These are phyloP conservation scores for Stichodactyla helianthus DNA, from an alignment of 64 coral and sea anemone genomes.

Conservation along the genomic window DNA sequence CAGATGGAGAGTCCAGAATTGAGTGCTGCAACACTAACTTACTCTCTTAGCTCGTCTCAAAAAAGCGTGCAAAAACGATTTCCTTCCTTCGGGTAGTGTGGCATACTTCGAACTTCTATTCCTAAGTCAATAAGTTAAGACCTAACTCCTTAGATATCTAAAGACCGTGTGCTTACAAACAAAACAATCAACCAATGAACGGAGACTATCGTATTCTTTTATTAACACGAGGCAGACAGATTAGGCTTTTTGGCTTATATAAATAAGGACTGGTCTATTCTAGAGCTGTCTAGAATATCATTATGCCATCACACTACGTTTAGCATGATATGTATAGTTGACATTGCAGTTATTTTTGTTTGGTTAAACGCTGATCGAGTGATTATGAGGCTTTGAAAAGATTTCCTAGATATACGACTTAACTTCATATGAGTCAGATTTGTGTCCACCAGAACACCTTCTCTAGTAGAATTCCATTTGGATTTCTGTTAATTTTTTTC, in stretches of 20 bases:
- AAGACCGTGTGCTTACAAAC: not conserved
- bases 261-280: not conserved
- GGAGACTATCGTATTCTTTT: not conserved
- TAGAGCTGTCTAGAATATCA: not conserved
- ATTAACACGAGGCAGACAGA: not conserved
- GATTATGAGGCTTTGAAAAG: not conserved
- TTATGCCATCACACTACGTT: not conserved
- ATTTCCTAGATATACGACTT: not conserved
- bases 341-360: constrained; percentile 2
- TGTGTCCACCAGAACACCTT: not conserved
- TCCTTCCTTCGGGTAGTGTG: not conserved
- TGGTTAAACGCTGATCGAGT: not conserved
- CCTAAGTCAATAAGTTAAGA: constrained; percentile 20
- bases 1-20: too few species aligned
- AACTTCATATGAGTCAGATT: not conserved
- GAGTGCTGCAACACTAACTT: too few species aligned
- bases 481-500: not conserved
- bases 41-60: too few species aligned
- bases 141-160: constrained; percentile 19
- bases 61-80: not conserved
- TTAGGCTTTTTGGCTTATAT: constrained; percentile 1
- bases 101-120: not conserved
- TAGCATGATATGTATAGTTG: constrained; percentile 12
- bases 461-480: too few species aligned
- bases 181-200: constrained; percentile 17